phyloP scores from a whole-genome alignment of 2,113 vertebrate genomes.

The Neotoma lepida region DNA sequence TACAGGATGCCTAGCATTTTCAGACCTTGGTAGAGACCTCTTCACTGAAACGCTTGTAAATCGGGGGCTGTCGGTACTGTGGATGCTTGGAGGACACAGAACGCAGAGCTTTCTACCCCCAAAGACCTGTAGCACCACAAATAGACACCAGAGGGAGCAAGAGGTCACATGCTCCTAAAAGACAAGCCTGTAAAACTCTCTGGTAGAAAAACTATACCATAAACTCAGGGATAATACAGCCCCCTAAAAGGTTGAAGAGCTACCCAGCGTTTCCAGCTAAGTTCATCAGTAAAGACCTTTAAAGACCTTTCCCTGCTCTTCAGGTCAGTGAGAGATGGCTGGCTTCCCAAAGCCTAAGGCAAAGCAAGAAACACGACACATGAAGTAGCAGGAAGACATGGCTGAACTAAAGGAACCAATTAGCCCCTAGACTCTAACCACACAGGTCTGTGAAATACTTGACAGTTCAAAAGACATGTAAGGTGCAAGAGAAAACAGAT shows the following conservation, averaged over 20 bases:
- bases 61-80: background rate
- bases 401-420: background rate
- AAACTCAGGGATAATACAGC: background rate
- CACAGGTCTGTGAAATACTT: background rate
- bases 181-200: background rate
- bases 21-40: background rate
- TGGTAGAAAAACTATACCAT: background rate
- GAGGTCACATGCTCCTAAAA: background rate
- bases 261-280: background rate
- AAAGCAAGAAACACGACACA: background rate
- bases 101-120: background rate
- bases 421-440: background rate
- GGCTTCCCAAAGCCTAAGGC: background rate
- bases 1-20: background rate
- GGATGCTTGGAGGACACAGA: background rate
- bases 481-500: background rate
- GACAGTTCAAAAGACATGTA: background rate
- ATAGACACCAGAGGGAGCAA: constrained; percentile 5
- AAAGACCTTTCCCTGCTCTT: background rate
- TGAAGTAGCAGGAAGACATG: background rate
- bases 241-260: background rate
- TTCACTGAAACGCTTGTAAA: background rate
- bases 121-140: background rate
- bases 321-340: background rate
- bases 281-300: background rate